Evolutionary conservation across 1,140 invertebrate species (phyloP), one percentile per base, ranked within the genome.

Genomic region (Trichomalopsis sarcophagae): DNA sequence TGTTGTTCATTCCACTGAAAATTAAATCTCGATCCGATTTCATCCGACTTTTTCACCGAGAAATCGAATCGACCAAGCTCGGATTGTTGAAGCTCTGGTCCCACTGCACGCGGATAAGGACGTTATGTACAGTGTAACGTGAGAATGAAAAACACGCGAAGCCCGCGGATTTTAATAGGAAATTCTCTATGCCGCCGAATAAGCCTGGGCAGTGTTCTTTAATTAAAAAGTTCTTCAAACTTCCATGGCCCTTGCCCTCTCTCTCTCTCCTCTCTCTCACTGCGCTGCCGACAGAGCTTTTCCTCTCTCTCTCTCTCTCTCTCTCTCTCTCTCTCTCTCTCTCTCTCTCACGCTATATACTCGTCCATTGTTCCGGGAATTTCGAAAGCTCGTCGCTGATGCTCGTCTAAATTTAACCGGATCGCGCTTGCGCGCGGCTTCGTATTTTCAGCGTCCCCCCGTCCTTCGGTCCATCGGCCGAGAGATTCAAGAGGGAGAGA

Each of bases 141-240:
- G 69, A 36, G 62, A 10, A 21, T 36, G 6, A 71, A 78, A 33
- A 78, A 80, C 17, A 23, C 17, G 40, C 10, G 27, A 44, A 73
- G 75, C 3, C 17, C 17, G 27, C 68, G 50, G 14, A 36, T 85
- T 81, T 85, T 81, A 81, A 80, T 85, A 81, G 77, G 73, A 75
- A 85, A 81, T 81, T 81, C 47, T 81, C 69, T 84, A 76, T 68
- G 33, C 66, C 73, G 33, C 2, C 21, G 73, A 68, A 75, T 2
- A 80, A 81, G 69, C 30, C 23, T n/a, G 78, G 33, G n/a, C 66
- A 69, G 50, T 75, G 71, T 81, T 85, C 68, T 79, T 76, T 85
- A 81, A 85, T 85, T 85, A 85, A 85, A 85, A 85, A 85, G 33
- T 85, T 85, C 40, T 81, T 50, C 23, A 85, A 85, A 81, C 55